Percentiles rank a stretch among this genome's conserved stretches.
Conservation (phyloP, 2,888 invertebrate species). For the Diadromus collaris region DNA sequence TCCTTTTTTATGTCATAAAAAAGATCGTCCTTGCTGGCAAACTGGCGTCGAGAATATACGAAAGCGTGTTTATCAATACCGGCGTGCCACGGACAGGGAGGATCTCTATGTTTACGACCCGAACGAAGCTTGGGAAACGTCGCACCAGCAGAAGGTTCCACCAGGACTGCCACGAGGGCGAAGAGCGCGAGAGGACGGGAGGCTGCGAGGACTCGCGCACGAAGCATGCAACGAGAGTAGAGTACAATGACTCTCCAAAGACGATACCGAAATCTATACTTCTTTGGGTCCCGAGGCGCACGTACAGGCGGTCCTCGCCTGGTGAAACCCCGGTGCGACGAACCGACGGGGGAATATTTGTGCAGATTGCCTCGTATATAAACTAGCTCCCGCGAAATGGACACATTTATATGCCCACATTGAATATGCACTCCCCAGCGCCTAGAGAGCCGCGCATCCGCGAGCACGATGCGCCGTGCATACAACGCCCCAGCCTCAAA, state of each 20-base stretch:
- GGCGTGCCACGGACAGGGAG: background rate
- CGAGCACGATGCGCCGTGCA: background rate
- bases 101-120: conserved; percentile 11
- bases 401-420: conserved; percentile 30
- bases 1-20: background rate
- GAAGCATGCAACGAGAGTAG: background rate
- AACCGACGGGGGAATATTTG: conserved; percentile 25
- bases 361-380: conserved; percentile 33
- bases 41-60: conserved; percentile 6
- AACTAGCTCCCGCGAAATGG: conserved; percentile 26
- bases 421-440: conserved; percentile 2
- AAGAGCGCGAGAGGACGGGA: background rate
- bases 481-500: background rate
- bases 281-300: background rate
- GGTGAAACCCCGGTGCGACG: background rate
- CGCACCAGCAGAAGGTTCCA: background rate
- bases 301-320: background rate
- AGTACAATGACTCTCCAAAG: conserved; percentile 19
- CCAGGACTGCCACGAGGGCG: background rate
- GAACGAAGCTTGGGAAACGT: conserved; percentile 16
- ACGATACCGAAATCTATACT: background rate
- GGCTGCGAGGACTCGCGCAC: background rate
- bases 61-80: conserved; percentile 30
- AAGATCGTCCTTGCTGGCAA: conserved; percentile 8
- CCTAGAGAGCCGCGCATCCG: conserved; percentile 3